phyloP scores from a whole-genome alignment of 2,888 invertebrate species.

The Schizaphis graminum region DNA sequence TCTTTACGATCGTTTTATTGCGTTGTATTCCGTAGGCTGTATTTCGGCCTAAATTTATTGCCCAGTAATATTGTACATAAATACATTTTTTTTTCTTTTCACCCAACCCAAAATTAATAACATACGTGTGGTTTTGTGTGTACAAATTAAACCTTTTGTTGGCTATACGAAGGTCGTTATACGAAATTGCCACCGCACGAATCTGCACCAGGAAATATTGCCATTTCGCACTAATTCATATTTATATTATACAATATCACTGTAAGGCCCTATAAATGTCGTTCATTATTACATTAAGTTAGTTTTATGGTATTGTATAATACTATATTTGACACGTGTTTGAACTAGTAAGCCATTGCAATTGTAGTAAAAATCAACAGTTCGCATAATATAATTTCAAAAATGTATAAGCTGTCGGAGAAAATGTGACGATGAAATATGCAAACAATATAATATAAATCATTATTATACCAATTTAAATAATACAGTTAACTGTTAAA shows the following conservation, averaged over 20 bases:
- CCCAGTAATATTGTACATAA: constrained; percentile 24
- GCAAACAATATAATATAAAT: background rate
- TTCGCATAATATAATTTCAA: background rate
- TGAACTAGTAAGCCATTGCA: background rate
- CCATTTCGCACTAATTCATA: background rate
- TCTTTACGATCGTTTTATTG: constrained; percentile 64
- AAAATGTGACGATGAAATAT: background rate
- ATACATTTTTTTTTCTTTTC: constrained; percentile 6
- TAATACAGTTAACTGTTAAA: background rate
- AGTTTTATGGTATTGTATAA: background rate
- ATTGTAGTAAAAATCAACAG: background rate
- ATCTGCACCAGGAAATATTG: constrained; percentile 29
- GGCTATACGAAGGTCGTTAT: background rate
- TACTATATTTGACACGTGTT: background rate
- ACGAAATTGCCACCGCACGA: background rate
- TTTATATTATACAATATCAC: background rate
- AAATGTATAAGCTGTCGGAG: background rate
- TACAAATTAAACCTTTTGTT: constrained; percentile 23
- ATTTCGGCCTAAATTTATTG: constrained; percentile 49
- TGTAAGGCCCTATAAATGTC: background rate
- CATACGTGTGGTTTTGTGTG: constrained; percentile 3
- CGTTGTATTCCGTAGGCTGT: constrained; percentile 45
- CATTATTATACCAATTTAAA: background rate
- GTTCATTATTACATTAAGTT: background rate
- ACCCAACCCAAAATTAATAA: constrained; percentile 33